Evolutionary conservation across 2,797 vertebrate species (phyloP), one percentile per base, ranked within the genome.

Genomic region (Tachyglossus aculeatus): DNA sequence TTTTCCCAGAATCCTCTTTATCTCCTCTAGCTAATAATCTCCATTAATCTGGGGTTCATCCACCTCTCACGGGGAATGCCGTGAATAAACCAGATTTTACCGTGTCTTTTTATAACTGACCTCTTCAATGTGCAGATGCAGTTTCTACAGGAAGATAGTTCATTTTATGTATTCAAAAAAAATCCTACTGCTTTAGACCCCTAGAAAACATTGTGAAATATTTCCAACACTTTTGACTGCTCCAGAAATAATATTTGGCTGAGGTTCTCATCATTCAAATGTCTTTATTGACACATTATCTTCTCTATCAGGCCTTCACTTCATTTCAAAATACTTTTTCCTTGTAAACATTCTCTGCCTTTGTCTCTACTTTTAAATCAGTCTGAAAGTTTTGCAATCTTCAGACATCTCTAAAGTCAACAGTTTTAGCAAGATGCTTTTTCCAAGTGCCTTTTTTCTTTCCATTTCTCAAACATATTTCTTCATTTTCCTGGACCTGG

Each of bases 401-500:
- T 60, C 16, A 39, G 36, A 36, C 2, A n/a, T 32, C 1, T 44
- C 73, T 61, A 13, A 61, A 29, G 31, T 51, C 19, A 54, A 5
- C 33, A 31, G 2, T 43, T 10, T 29, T 41, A 24, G n/a, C n/a
- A n/a, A n/a, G n/a, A 38, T 57, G 19, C 13, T 3, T 59, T 72
- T 37, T 21, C 22, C 47, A 77, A 51, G 48, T 65, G 40, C 37
- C 59, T 52, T 78, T 78, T 53, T 78, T 41, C 18, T 38, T 32
- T 27, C 54, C 33, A 22, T 13, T 68, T 41, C n/a, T n/a, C n/a
- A n/a, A n/a, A n/a, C n/a, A n/a, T n/a, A n/a, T 57, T 74, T 48
- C 41, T 43, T 72, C 69, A 24, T 31, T 15, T 31, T 29, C 15
- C 31, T 56, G 9, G 11, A 51, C 21, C 44, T 15, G 5, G 13